Percentiles rank a stretch among this genome's conserved stretches.
These are phyloP conservation scores for Psammodynastes pulverulentus DNA, from an alignment of 2,113 vertebrate species.

Conservation along the genomic window DNA sequence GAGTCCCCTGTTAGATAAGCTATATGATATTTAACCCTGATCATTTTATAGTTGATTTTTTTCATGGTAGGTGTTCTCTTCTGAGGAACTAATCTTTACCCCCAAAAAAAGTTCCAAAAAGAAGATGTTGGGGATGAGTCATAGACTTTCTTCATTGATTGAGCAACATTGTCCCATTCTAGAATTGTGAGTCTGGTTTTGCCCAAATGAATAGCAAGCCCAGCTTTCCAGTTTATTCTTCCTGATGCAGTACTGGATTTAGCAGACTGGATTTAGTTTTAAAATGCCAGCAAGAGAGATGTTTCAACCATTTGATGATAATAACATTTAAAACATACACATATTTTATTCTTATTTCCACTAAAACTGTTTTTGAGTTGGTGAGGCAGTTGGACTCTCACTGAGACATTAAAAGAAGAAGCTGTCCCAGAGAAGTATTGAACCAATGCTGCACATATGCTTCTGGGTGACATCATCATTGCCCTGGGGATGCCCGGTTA, in stretches of 20 bases:
- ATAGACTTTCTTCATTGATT: not conserved
- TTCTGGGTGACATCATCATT: not conserved
- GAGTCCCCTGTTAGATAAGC: not conserved
- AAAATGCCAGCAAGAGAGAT: not conserved
- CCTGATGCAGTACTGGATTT: not conserved
- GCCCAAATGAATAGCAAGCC: not conserved
- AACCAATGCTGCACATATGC: not conserved
- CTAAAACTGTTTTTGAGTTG: not conserved
- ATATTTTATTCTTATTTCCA: not conserved
- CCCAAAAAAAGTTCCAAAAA: not conserved
- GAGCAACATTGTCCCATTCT: not conserved
- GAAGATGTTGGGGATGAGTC: not conserved
- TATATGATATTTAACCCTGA: not conserved
- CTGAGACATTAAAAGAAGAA: not conserved
- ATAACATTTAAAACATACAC: not conserved
- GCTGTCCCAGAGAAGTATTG: not conserved
- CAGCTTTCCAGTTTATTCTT: too few relatives aligned
- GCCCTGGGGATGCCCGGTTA: not conserved
- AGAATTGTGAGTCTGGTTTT: not conserved
- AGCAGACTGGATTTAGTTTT: not conserved
- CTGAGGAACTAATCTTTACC: not conserved
- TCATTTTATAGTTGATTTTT: not conserved
- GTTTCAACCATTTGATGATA: not conserved
- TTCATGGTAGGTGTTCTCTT: not conserved
- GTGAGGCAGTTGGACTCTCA: not conserved